Conservation (phyloP, 1,140 invertebrate species). For the Sitophilus oryzae region DNA sequence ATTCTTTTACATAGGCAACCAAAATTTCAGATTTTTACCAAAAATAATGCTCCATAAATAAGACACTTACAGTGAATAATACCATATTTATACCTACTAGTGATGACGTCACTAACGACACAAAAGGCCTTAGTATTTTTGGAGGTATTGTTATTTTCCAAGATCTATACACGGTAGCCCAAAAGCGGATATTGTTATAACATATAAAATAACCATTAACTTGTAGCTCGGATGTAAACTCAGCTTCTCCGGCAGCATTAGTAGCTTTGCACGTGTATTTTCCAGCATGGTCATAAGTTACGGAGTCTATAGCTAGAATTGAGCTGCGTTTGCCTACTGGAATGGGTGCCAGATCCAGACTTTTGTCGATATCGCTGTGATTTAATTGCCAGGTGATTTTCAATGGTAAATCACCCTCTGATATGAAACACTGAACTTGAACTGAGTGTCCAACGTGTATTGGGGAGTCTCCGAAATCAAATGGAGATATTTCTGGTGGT, state of each 20-base stretch:
- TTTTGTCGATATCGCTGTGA: slow-evolving; percentile 45
- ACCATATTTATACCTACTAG: too few relatives aligned
- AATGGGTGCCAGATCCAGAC: slow-evolving; percentile 48
- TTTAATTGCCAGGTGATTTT: slow-evolving; percentile 63
- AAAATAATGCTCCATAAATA: too few relatives aligned
- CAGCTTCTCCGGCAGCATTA: slow-evolving; percentile 60
- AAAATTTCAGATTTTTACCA: too few relatives aligned
- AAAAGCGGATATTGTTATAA: too few relatives aligned
- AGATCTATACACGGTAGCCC: too few relatives aligned
- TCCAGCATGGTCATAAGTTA: slow-evolving; percentile 59
- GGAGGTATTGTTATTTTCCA: too few relatives aligned
- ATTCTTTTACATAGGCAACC: too few relatives aligned
- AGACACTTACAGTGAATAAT: too few relatives aligned
- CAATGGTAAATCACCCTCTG: slow-evolving; percentile 64
- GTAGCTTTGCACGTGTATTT: slow-evolving; percentile 60
- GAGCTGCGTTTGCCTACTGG: slow-evolving; percentile 41
- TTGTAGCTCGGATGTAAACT: slow-evolving; percentile 28
- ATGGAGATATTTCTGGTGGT: slow-evolving; percentile 63
- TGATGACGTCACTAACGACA: too few relatives aligned
- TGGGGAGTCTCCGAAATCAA: slow-evolving; percentile 59
- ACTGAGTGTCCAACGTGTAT: slow-evolving; percentile 65
- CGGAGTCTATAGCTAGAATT: slow-evolving; percentile 62
- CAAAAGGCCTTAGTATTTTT: too few relatives aligned
- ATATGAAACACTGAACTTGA: slow-evolving; percentile 64
- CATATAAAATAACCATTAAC: slow-evolving; percentile 38